Evolutionary conservation across 2,888 invertebrate species (phyloP), one percentile per base, ranked within the genome.

Genomic region (Acronicta aceris): DNA sequence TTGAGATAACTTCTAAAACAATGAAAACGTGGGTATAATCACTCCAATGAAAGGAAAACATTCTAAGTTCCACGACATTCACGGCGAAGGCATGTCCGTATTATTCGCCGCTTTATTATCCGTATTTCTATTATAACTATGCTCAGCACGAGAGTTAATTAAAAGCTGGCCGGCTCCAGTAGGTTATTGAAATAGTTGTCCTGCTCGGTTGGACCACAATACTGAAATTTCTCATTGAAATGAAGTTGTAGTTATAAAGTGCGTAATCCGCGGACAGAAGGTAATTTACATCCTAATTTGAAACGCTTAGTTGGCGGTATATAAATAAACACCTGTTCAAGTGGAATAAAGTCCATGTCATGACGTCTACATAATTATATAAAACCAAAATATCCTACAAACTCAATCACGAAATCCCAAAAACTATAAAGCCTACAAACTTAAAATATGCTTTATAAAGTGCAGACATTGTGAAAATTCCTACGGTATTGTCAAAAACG

Each of bases 101-200:
- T 56, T 53, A 74, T 57, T 42, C 63, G 21, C 25, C 50, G 45
- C 40, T 72, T 76, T 64, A 64, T 76, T 54, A 64, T 69, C 55
- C 45, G 50, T 69, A 65, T 65, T 69, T 72, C 60, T 61, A 65
- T 59, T 54, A 67, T 61, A 65, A 60, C 56, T 59, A 65, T 53
- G 49, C 58, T 62, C 54, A 66, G 51, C 48, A 43, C 33, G 46
- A 64, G 69, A 71, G 65, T 76, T 78, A 78, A 81, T 80, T 78
- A 78, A 73, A 78, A 73, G 59, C 71, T 69, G 59, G 65, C 53
- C 51, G 33, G 47, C 36, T 43, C 36, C 45, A 54, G 48, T 46
- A 49, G 59, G 70, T 73, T 78, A 81, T 75, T 76, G 71, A 74
- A 79, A 81, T 81, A 79, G 71, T 78, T 79, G 65, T 78, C 56